Percentiles rank a stretch among this genome's conserved stretches.
Evolutionary conservation across 2,888 invertebrate genomes (phyloP).

Genomic region (Eristalis tenax): DNA sequence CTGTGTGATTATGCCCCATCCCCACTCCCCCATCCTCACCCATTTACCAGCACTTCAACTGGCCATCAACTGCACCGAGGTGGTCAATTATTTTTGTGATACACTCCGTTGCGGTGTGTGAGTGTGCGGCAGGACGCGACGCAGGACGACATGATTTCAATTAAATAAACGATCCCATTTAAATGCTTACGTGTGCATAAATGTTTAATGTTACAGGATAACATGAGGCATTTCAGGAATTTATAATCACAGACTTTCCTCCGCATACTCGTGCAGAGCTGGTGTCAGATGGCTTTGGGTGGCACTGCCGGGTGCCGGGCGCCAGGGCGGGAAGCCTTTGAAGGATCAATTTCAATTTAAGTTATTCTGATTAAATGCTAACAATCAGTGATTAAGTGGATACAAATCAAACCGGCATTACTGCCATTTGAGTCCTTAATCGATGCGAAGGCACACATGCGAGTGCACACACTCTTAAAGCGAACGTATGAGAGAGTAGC

Average conservation of each 20-base stretch:
- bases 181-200: slow-evolving; percentile 71
- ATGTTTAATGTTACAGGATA: slow-evolving; percentile 69
- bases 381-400: slow-evolving; percentile 72
- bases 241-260: slow-evolving; percentile 61
- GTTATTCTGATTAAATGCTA: slow-evolving; percentile 72
- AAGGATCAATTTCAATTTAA: slow-evolving; percentile 71
- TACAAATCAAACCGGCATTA: slow-evolving; percentile 68
- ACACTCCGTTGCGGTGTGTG: slow-evolving; percentile 17
- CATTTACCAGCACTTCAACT: slow-evolving; percentile 1
- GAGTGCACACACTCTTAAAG: background rate
- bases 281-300: background rate
- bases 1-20: slow-evolving; percentile 38
- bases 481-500: background rate
- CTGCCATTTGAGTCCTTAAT: slow-evolving; percentile 64
- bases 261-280: slow-evolving; percentile 9
- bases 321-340: background rate
- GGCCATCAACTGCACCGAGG: slow-evolving; percentile 29
- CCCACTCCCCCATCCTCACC: background rate
- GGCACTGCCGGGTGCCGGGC: background rate
- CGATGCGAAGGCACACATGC: slow-evolving; percentile 47
- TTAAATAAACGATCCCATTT: slow-evolving; percentile 72
- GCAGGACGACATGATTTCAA: slow-evolving; percentile 65
- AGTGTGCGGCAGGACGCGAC: slow-evolving; percentile 7
- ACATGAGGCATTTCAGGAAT: slow-evolving; percentile 66
- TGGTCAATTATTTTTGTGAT: slow-evolving; percentile 67